Base-by-base conservation (phyloP, 2,113 vertebrate genomes). In the Scomber japonicus region DNA sequence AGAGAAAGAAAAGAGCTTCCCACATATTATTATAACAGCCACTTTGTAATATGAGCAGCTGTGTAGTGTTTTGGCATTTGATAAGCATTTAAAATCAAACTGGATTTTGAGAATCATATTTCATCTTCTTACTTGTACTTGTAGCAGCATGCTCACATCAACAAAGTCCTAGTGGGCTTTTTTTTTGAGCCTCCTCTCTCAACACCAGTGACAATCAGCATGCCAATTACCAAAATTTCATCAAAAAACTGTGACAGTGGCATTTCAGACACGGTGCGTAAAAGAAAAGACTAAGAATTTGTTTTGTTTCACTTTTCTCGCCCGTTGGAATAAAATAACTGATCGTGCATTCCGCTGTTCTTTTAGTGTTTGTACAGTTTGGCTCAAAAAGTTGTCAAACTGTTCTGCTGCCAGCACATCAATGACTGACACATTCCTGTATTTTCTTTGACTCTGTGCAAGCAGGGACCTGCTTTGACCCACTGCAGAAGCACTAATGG, bases 391-490 rank as follows among this genome's bases (percentile, higher is more conserved):
- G 21, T 21, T 3, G 35, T 8, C 8, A 3, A 31, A 0, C 27
- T 71, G 19, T 44, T 8, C 45, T 35, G 19, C 9, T 10, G 48
- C 24, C 30, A 27, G 16, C 2, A 3, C 1, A 7, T 30, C n/a
- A 19, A 11, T 13, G 46, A 7, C 5, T 66, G 21, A 62, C 70
- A 65, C 40, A 45, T 50, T 64, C 17, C 56, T 31, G n/a, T 21
- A 12, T 19, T 0, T 11, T 64, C 31, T 50, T 3, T 16, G 3
- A 15, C 5, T 45, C 62, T 63, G 21, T 65, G 19, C 85, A 68
- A n/a, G 87, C 44, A 77, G 4, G 3, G 1, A 48, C 83, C 57
- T 71, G 81, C 12, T 62, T 2, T 1, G 35, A 51, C 35, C 55
- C 61, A 48, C 57, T 60, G 53, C 14, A 13, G 4, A 1, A 2